phyloP scores from a whole-genome alignment of 2,888 invertebrate genomes.

The Agrotis puta region DNA sequence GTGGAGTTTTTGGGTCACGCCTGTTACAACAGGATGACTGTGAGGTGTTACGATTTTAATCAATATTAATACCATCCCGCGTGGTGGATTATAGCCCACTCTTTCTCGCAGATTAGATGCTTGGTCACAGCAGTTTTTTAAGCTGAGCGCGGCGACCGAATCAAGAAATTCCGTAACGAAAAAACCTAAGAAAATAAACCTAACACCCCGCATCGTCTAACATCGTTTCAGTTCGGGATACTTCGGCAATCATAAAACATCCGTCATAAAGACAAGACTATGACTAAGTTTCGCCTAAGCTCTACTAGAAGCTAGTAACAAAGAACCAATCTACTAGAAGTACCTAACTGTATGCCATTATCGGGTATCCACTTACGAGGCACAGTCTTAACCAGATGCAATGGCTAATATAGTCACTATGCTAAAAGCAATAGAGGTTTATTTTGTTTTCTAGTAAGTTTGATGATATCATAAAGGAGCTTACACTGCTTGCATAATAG shows the following conservation, averaged over 20 bases:
- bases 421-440: background rate
- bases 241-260: too few relatives aligned
- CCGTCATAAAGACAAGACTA: too few relatives aligned
- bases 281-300: constrained; percentile 2
- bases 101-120: too few relatives aligned
- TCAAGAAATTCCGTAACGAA: too few relatives aligned
- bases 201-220: too few relatives aligned
- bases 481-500: background rate
- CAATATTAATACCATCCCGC: too few relatives aligned
- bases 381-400: background rate
- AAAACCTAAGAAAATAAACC: too few relatives aligned
- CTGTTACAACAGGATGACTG: background rate
- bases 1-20: background rate
- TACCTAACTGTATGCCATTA: constrained; percentile 5
- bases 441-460: background rate
- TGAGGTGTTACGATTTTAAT: background rate
- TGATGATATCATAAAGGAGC: background rate
- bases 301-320: constrained; percentile 1
- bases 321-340: constrained; percentile 20
- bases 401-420: background rate
- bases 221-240: too few relatives aligned
- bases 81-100: too few relatives aligned
- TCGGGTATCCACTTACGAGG: background rate
- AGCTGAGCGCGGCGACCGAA: too few relatives aligned
- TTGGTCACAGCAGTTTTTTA: too few relatives aligned